Percentiles rank a stretch among this genome's conserved stretches.
phyloP scores from a whole-genome alignment of 2,797 vertebrate genomes.

The Yasuhikotakia modesta region DNA sequence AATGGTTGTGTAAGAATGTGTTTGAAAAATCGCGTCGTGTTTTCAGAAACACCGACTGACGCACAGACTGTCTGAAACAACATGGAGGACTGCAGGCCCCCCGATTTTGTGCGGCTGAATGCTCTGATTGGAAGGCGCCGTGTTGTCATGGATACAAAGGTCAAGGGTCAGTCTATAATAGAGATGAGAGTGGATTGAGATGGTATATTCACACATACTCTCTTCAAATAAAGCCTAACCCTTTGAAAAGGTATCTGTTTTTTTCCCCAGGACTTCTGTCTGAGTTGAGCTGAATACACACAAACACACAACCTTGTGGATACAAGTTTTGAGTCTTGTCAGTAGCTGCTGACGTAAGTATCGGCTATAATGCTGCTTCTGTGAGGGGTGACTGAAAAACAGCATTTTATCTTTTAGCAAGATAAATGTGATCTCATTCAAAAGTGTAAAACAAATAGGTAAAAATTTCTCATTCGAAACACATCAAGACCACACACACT shows the following conservation, averaged over 20 bases:
- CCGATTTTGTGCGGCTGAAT: slow-evolving; percentile 60
- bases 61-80: background rate
- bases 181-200: slow-evolving; percentile 35
- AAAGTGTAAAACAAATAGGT: background rate
- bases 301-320: slow-evolving; percentile 10
- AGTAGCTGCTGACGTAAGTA: slow-evolving; percentile 64
- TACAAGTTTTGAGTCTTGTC: slow-evolving; percentile 7
- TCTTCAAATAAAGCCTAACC: background rate
- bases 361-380: slow-evolving; percentile 35
- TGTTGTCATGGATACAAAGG: slow-evolving; percentile 66
- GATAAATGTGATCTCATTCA: background rate
- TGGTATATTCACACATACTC: background rate
- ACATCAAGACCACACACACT: too few relatives aligned
- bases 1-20: background rate
- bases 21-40: background rate
- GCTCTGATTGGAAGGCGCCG: slow-evolving; percentile 50
- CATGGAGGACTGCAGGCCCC: background rate
- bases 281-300: background rate
- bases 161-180: slow-evolving; percentile 64
- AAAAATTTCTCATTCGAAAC: too few relatives aligned
- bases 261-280: slow-evolving; percentile 46
- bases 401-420: background rate
- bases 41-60: background rate
- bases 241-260: slow-evolving; percentile 19
- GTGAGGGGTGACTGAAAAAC: slow-evolving; percentile 28